These are phyloP conservation scores for Strix uralensis DNA, from an alignment of 2,113 vertebrate genomes.

Conservation along the genomic window DNA sequence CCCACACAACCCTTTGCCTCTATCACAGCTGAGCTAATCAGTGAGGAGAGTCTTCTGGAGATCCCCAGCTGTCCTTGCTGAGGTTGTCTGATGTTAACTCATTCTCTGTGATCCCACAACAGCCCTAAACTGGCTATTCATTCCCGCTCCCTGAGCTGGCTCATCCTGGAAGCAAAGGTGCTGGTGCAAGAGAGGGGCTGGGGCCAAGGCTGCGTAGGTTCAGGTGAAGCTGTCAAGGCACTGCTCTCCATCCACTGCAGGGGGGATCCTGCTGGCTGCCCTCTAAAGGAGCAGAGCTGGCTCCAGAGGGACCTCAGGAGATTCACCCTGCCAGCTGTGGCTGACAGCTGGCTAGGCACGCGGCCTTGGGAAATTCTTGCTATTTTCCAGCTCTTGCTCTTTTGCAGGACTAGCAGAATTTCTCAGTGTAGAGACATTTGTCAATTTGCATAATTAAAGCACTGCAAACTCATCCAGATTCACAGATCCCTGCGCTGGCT, in stretches of 20 bases:
- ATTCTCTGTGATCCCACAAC: neutral
- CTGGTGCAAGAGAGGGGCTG: neutral
- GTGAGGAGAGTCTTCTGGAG: neutral
- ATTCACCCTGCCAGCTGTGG: constrained; percentile 17
- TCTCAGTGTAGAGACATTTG: constrained; percentile 57
- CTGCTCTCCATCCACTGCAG: rapidly evolving
- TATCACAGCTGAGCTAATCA: neutral
- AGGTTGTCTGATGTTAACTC: neutral
- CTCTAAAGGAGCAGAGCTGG: neutral
- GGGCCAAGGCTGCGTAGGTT: rapidly evolving
- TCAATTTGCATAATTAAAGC: constrained; percentile 71
- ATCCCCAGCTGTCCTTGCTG: neutral
- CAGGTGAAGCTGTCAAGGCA: neutral
- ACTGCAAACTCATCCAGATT: constrained; percentile 63
- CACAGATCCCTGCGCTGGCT: constrained; percentile 47
- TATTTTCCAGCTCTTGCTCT: constrained; percentile 44
- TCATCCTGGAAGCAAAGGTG: neutral
- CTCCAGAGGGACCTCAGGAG: neutral
- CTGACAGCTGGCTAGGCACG: constrained; percentile 29
- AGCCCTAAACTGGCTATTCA: neutral
- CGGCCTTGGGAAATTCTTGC: neutral
- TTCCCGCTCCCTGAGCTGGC: neutral
- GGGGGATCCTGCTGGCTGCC: neutral
- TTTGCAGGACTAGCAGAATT: constrained; percentile 54
- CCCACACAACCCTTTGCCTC: neutral